A percentile compares a stretch with the other conserved stretches of the same genome.
Conservation (phyloP, 2,888 invertebrate species). For the Cabera pusaria region DNA sequence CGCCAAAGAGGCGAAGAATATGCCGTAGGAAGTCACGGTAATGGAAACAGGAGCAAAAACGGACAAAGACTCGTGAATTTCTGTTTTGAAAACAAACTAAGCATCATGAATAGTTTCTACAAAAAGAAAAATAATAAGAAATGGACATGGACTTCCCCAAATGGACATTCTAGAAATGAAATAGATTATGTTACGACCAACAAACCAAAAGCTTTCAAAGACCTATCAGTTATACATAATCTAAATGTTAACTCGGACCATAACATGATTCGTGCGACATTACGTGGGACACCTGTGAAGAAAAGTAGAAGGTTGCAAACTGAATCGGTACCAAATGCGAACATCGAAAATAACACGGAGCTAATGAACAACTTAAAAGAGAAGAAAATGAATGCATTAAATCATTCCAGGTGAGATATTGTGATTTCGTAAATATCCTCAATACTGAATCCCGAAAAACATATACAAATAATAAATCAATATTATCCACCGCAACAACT, state of each 20-base stretch:
- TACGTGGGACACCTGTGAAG: background rate
- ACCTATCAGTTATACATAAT: background rate
- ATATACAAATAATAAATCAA: constrained; percentile 2
- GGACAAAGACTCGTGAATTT: constrained; percentile 2
- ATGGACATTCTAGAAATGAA: constrained; percentile 2
- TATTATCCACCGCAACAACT: constrained; percentile 2
- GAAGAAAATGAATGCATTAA: too few relatives aligned
- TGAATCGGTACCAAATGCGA: constrained; percentile 3
- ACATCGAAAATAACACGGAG: constrained; percentile 5
- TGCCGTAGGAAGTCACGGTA: constrained; percentile 1
- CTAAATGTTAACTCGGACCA: constrained; percentile 4
- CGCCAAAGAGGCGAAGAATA: constrained; percentile 1
- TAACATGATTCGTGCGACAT: constrained; percentile 3
- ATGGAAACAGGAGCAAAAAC: constrained; percentile 2
- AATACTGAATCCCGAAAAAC: constrained; percentile 5
- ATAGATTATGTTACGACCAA: constrained; percentile 3
- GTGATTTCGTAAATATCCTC: constrained; percentile 7
- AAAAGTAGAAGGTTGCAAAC: constrained; percentile 5
- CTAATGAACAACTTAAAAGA: background rate
- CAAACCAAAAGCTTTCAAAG: background rate
- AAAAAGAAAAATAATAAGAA: background rate
- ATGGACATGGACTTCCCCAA: constrained; percentile 4
- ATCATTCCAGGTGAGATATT: background rate
- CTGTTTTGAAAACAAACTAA: constrained; percentile 1
- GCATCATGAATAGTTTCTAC: constrained; percentile 1